Evolutionary conservation across 2,888 invertebrate species (phyloP).

Genomic region (Euplexia lucipara): DNA sequence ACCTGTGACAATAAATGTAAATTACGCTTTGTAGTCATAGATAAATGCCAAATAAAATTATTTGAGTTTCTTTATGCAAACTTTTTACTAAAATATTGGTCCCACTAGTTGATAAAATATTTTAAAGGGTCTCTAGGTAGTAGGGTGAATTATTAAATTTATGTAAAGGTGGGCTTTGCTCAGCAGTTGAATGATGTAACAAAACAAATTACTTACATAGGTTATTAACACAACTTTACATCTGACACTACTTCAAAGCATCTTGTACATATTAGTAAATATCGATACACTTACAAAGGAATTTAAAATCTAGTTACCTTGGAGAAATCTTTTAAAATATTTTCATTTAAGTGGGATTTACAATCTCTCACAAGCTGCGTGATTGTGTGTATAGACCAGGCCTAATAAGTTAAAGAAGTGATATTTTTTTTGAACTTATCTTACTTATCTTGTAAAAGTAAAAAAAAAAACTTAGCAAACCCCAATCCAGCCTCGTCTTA

Average conservation of each 20-base stretch:
- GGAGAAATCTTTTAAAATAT: slow-evolving; percentile 40
- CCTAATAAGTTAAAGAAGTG: slow-evolving; percentile 43
- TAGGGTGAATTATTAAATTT: neutral
- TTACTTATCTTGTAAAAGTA: slow-evolving; percentile 24
- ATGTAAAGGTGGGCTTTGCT: neutral
- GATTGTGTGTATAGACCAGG: slow-evolving; percentile 54
- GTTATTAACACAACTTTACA: neutral
- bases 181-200: neutral
- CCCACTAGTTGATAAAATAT: slow-evolving; percentile 33
- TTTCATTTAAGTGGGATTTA: slow-evolving; percentile 20
- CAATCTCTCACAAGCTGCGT: slow-evolving; percentile 24
- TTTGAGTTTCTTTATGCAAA: slow-evolving; percentile 61
- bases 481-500: slow-evolving; percentile 17
- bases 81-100: slow-evolving; percentile 19
- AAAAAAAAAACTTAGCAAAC: slow-evolving; percentile 6
- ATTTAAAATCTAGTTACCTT: neutral
- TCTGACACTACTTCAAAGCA: neutral
- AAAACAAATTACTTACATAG: neutral
- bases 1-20: slow-evolving; percentile 90
- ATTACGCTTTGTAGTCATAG: slow-evolving; percentile 89
- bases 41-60: slow-evolving; percentile 82
- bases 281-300: slow-evolving; percentile 10
- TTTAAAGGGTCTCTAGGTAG: no score
- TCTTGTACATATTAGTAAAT: slow-evolving; percentile 44
- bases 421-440: slow-evolving; percentile 44